Conservation (phyloP, 2,113 vertebrate genomes). For the Barnardius zonarius region DNA sequence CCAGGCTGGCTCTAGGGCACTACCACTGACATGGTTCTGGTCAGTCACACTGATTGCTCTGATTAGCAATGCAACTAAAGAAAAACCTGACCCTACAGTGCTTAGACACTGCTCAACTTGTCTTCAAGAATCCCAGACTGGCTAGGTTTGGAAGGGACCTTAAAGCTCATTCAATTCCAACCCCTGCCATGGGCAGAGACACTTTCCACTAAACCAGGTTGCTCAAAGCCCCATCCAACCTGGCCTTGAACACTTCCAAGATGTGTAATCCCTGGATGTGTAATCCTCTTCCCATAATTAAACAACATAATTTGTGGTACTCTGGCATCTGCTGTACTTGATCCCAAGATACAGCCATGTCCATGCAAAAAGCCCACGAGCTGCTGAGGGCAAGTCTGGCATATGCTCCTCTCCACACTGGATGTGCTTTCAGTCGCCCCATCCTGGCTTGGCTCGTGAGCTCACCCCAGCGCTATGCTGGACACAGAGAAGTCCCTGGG, state of each 20-base stretch:
- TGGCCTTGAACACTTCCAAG: neutral
- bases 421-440: neutral
- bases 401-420: neutral
- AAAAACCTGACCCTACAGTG: neutral
- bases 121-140: neutral
- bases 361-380: fast-evolving
- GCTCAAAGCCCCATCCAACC: neutral
- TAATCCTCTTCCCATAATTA: neutral
- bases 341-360: neutral
- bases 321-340: fast-evolving
- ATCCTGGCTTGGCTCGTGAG: neutral
- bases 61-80: neutral
- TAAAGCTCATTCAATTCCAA: neutral
- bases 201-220: neutral
- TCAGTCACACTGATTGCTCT: neutral
- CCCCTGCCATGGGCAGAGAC: neutral
- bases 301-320: neutral
- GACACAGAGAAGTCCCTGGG: neutral
- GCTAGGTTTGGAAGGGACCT: neutral
- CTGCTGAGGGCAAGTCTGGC: no score
- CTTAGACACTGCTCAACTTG: neutral
- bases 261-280: neutral
- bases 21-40: neutral
- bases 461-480: neutral
- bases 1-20: neutral